phyloP scores from a whole-genome alignment of 2,797 vertebrate genomes.

The Schizothorax lantsangensis region DNA sequence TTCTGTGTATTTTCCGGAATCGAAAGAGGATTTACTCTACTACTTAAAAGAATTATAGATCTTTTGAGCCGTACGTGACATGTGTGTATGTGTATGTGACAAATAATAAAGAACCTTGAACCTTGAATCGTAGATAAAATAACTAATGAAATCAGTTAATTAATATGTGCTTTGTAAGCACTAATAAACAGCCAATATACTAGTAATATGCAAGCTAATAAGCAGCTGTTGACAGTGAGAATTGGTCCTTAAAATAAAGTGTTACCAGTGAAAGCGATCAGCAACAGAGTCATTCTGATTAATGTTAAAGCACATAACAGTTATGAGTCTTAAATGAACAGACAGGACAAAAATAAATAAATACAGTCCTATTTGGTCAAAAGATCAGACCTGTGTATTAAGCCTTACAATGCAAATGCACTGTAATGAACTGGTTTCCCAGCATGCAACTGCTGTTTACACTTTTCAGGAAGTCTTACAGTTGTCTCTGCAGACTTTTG shows the following conservation, averaged over 20 bases:
- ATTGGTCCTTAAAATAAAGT: too few species aligned
- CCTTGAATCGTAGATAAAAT: background rate
- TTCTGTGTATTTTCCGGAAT: too few species aligned
- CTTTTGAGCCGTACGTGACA: background rate
- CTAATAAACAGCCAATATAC: too few species aligned
- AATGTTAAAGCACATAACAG: too few species aligned
- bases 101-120: too few species aligned
- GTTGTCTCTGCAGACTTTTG: background rate
- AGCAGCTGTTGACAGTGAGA: too few species aligned
- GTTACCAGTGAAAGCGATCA: too few species aligned
- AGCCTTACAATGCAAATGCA: background rate
- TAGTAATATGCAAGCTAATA: too few species aligned
- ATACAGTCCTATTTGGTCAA: background rate
- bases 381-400: background rate
- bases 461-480: constrained; percentile 7
- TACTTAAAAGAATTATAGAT: background rate
- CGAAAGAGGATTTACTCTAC: background rate
- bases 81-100: too few species aligned
- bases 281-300: too few species aligned
- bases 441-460: constrained; percentile 1
- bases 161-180: too few species aligned
- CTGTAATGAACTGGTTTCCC: background rate
- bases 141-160: background rate
- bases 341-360: background rate
- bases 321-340: background rate